Percentiles rank a stretch among this genome's conserved stretches.
Evolutionary conservation across 2,113 vertebrate species (phyloP).

Genomic region (Malurus elegans): DNA sequence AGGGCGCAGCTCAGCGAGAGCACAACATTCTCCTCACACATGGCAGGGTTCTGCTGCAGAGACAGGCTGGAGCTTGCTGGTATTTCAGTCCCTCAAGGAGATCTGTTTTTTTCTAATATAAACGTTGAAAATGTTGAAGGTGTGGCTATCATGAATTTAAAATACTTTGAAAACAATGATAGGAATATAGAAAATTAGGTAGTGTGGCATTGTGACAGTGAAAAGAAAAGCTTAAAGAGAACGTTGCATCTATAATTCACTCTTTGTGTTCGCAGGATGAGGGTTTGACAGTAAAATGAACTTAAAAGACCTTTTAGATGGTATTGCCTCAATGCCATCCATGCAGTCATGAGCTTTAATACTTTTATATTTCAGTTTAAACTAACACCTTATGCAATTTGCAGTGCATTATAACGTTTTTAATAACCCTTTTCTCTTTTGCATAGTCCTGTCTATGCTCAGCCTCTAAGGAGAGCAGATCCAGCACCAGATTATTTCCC

Average conservation of each 20-base stretch:
- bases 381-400: neutral
- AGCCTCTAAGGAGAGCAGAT: neutral
- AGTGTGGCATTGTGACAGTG: neutral
- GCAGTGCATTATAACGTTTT: neutral
- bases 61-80: neutral
- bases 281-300: neutral
- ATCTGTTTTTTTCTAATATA: neutral
- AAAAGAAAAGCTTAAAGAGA: neutral
- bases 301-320: neutral
- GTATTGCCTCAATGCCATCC: neutral
- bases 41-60: neutral
- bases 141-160: neutral
- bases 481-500: neutral
- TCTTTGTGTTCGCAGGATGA: neutral
- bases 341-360: neutral
- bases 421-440: neutral
- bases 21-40: neutral
- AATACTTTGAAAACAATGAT: neutral
- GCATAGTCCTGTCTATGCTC: neutral
- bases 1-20: neutral
- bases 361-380: neutral
- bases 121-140: neutral
- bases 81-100: neutral
- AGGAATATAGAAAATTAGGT: neutral
- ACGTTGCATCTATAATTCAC: neutral